Percentiles rank a stretch among this genome's conserved stretches.
These are phyloP conservation scores for Drosophila rellima DNA, from an alignment of 2,888 invertebrate genomes.

Conservation along the genomic window DNA sequence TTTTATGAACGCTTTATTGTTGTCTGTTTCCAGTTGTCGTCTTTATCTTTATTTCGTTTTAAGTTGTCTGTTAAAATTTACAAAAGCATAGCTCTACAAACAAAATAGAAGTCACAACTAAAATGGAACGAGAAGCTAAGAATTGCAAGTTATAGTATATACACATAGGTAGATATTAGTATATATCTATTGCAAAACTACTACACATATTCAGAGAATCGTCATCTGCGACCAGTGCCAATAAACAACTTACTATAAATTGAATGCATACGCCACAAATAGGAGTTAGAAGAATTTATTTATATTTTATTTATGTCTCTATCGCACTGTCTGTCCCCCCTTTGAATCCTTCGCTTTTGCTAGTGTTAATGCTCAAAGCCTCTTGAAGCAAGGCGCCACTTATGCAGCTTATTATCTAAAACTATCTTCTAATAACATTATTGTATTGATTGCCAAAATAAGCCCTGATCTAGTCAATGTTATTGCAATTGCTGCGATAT, in stretches of 20 bases:
- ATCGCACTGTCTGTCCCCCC: conserved; percentile 28
- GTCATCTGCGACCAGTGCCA: conserved; percentile 50
- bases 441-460: conserved; percentile 41
- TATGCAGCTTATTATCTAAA: conserved; percentile 31
- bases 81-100: conserved; percentile 42
- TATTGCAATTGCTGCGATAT: conserved; percentile 64
- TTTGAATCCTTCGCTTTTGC: conserved; percentile 37
- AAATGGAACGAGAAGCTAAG: conserved; percentile 31
- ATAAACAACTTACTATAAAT: conserved; percentile 40
- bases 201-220: conserved; percentile 16
- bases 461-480: conserved; percentile 68
- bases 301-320: conserved; percentile 14
- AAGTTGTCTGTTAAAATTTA: conserved; percentile 53
- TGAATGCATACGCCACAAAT: conserved; percentile 27
- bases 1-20: conserved; percentile 63
- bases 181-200: conserved; percentile 17
- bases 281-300: conserved; percentile 22
- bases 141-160: conserved; percentile 30
- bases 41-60: conserved; percentile 54
- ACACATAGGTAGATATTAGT: conserved; percentile 24
- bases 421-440: conserved; percentile 13
- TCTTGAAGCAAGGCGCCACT: conserved; percentile 47
- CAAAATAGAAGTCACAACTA: conserved; percentile 26
- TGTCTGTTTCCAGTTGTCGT: conserved; percentile 69
- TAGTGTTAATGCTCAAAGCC: conserved; percentile 57